Percentiles rank a stretch among this genome's conserved stretches.
Evolutionary conservation across 1,140 invertebrate species (phyloP).

Genomic region (Drosophila persimilis): DNA sequence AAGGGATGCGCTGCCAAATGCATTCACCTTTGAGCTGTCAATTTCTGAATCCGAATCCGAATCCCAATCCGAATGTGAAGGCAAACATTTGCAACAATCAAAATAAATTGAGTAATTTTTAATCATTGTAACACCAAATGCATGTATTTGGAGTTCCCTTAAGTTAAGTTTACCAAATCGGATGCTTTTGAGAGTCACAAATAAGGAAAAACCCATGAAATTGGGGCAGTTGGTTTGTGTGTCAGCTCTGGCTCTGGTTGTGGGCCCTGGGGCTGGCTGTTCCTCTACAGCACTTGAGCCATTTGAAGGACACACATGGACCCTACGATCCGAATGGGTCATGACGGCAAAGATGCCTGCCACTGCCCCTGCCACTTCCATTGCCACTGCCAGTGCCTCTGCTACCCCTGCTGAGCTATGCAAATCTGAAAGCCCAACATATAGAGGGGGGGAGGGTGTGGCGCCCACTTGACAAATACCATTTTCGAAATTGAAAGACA

Average conservation of each 20-base stretch:
- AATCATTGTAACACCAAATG: too few species aligned
- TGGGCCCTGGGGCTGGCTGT: slow-evolving; percentile 35
- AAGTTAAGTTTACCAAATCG: neutral
- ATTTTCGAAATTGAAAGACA: slow-evolving; percentile 83
- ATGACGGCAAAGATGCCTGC: slow-evolving; percentile 9
- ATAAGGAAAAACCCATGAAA: slow-evolving; percentile 50
- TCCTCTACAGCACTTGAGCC: slow-evolving; percentile 64
- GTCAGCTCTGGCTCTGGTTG: slow-evolving; percentile 40
- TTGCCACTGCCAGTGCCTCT: too few species aligned
- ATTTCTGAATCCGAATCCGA: slow-evolving; percentile 4
- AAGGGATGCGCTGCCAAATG: slow-evolving; percentile 15
- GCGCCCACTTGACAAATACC: slow-evolving; percentile 82
- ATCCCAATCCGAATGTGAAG: neutral
- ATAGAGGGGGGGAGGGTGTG: slow-evolving; percentile 13
- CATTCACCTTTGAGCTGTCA: slow-evolving; percentile 24
- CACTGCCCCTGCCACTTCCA: neutral
- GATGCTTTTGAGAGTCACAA: slow-evolving; percentile 23
- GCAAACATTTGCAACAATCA: slow-evolving; percentile 10
- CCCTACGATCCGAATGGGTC: slow-evolving; percentile 48
- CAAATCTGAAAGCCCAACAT: slow-evolving; percentile 74
- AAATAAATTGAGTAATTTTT: slow-evolving; percentile 23
- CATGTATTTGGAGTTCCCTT: neutral
- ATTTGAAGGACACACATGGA: slow-evolving; percentile 77
- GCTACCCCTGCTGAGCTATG: slow-evolving; percentile 71
- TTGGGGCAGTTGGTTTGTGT: slow-evolving; percentile 73